These are phyloP conservation scores for Xyrauchen texanus DNA, from an alignment of 2,113 vertebrate genomes.

Conservation along the genomic window DNA sequence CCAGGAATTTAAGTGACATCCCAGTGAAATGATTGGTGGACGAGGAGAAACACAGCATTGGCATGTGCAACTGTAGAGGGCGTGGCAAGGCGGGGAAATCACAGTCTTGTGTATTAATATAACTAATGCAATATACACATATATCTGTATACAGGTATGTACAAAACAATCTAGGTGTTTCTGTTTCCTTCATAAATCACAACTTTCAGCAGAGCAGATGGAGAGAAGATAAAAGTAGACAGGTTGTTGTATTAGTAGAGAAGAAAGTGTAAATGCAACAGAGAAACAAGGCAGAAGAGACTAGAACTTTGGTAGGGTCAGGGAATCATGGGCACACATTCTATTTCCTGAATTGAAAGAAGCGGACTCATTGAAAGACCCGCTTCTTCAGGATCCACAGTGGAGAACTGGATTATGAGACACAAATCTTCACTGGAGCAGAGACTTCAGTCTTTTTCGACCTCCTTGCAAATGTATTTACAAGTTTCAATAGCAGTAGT, in stretches of 20 bases:
- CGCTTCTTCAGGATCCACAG: background rate
- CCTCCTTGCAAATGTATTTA: background rate
- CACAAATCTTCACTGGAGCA: background rate
- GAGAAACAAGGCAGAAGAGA: background rate
- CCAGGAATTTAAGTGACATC: background rate
- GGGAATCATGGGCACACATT: slow-evolving; percentile 4
- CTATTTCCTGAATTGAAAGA: too few relatives aligned
- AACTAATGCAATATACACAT: slow-evolving; percentile 51
- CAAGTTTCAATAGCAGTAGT: slow-evolving; percentile 35
- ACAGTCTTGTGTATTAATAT: slow-evolving; percentile 26
- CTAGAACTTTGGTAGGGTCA: slow-evolving; percentile 24
- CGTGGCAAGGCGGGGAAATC: too few relatives aligned
- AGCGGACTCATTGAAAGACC: background rate
- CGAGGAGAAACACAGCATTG: slow-evolving; percentile 19
- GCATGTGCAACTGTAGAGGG: background rate
- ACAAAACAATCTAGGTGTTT: slow-evolving; percentile 58
- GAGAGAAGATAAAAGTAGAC: background rate
- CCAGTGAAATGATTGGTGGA: slow-evolving; percentile 49
- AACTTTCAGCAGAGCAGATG: slow-evolving; percentile 31
- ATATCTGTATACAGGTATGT: slow-evolving; percentile 56
- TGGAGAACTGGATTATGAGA: background rate
- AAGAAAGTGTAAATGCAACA: background rate
- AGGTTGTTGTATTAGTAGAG: background rate
- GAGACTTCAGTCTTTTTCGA: background rate
- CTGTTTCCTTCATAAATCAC: slow-evolving; percentile 65